Percentiles rank a stretch among this genome's conserved stretches.
Evolutionary conservation across 2,797 vertebrate species (phyloP).

Genomic region (Melopsittacus undulatus): DNA sequence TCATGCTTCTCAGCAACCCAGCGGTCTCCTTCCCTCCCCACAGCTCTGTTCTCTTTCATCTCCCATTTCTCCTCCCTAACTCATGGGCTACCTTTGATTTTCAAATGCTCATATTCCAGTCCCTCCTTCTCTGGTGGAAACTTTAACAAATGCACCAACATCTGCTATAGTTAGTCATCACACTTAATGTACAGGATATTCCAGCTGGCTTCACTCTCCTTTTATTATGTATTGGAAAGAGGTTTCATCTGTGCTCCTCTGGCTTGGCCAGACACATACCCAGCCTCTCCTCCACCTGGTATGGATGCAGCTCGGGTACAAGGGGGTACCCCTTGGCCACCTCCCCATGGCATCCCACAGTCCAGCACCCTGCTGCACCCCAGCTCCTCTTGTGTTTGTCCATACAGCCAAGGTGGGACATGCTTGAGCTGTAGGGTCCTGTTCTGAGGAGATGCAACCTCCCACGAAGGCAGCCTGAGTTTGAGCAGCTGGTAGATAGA

Average conservation of each 20-base stretch:
- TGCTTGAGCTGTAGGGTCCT: neutral
- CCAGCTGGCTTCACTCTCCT: conserved; percentile 67
- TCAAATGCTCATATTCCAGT: conserved; percentile 54
- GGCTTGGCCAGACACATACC: conserved; percentile 59
- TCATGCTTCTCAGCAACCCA: neutral
- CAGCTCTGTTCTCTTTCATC: neutral
- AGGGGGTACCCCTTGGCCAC: neutral
- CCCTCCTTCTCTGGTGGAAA: conserved; percentile 67
- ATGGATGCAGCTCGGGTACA: neutral
- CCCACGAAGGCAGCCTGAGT: neutral
- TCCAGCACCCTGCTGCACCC: neutral
- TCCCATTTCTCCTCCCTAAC: neutral
- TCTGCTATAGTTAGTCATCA: conserved; percentile 71
- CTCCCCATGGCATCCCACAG: neutral
- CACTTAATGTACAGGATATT: conserved; percentile 70
- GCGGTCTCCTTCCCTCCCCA: neutral
- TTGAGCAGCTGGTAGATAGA: neutral
- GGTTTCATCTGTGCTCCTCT: conserved; percentile 56
- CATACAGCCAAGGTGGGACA: neutral
- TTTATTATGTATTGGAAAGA: conserved; percentile 73
- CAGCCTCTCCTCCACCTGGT: conserved; percentile 58
- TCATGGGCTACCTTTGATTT: conserved; percentile 61
- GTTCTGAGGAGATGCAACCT: neutral
- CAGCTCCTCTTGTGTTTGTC: neutral
- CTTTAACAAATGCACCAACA: conserved; percentile 65